phyloP scores from a whole-genome alignment of 2,888 invertebrate genomes.

The Crocallis elinguaria region DNA sequence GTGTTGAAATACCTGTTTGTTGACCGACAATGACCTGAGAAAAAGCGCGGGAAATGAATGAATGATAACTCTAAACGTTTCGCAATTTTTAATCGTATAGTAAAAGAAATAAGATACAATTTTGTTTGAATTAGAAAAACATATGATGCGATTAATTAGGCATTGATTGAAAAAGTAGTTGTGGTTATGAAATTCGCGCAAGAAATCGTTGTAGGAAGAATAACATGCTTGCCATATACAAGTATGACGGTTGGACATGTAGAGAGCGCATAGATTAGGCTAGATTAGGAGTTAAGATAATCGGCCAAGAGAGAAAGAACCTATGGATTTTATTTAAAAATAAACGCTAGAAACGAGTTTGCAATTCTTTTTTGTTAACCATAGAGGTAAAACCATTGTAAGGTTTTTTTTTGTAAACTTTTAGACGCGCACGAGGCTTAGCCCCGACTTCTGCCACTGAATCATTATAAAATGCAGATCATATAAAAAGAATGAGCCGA shows the following conservation, averaged over 20 bases:
- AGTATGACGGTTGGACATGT: conserved; percentile 9
- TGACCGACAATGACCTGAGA: conserved; percentile 77
- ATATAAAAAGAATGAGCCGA: too few species aligned
- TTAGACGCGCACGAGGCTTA: too few species aligned
- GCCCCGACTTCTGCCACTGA: too few species aligned
- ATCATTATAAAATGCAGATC: too few species aligned
- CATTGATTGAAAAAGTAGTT: conserved; percentile 26
- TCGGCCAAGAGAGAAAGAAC: too few species aligned
- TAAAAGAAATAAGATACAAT: neutral
- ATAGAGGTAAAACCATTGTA: too few species aligned
- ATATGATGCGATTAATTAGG: conserved; percentile 34
- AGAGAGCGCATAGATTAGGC: neutral
- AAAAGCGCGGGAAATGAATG: conserved; percentile 66
- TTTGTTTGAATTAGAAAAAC: conserved; percentile 16
- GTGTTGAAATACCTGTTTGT: conserved; percentile 65
- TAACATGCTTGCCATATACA: conserved; percentile 18
- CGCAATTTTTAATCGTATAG: conserved; percentile 16
- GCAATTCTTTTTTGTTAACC: too few species aligned
- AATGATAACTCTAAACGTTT: conserved; percentile 41
- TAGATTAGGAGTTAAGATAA: neutral
- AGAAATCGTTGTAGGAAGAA: conserved; percentile 22
- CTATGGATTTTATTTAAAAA: too few species aligned
- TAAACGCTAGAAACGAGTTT: too few species aligned
- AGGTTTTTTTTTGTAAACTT: too few species aligned
- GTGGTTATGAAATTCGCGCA: conserved; percentile 26